Evolutionary conservation across 1,140 invertebrate species (phyloP), one percentile per base, ranked within the genome.

Genomic region (Prorops nasuta): DNA sequence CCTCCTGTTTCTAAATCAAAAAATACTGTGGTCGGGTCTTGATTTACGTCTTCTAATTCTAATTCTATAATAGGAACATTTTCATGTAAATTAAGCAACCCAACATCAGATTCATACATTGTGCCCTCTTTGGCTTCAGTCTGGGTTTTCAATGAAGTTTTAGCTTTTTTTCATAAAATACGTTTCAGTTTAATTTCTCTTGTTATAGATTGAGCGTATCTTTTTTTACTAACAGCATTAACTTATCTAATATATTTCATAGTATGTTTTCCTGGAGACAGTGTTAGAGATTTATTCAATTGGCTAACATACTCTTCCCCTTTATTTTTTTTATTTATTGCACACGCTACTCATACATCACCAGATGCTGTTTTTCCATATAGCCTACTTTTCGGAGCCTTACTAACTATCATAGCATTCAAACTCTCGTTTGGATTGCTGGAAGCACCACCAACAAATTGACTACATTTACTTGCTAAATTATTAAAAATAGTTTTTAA

Each of bases 1-100:
- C 51, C 17, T 24, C 51, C 41, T 9, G 51, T 54, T 45, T 49
- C 45, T 21, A 49, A 35, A 49, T 44, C 40, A 54, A 54, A 54
- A 6, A 49, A 49, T 22, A 54, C 37, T 10, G 22, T 12, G 31
- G 49, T 44, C 24, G 46, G 46, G 34, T 48, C 41, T 16, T 10
- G 18, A 32, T 32, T 39, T 34, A n/a, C 19, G 32, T 53, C n/a
- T n/a, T n/a, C n/a, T n/a, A n/a, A n/a, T n/a, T n/a, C n/a, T 22
- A 49, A 45, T 15, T 19, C 24, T 43, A 14, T 36, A 44, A 44
- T 51, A 22, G 49, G 36, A 37, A 51, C 19, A 22, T 14, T 39
- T 51, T 44, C 41, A 40, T 51, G 41, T 4, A 51, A 6, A 44
- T 32, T 21, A 40, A 32, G 36, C 14, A 49, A 34, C 41, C 41